Evolutionary conservation across 1,140 invertebrate genomes (phyloP).

Genomic region (Drosophila nebulosa): DNA sequence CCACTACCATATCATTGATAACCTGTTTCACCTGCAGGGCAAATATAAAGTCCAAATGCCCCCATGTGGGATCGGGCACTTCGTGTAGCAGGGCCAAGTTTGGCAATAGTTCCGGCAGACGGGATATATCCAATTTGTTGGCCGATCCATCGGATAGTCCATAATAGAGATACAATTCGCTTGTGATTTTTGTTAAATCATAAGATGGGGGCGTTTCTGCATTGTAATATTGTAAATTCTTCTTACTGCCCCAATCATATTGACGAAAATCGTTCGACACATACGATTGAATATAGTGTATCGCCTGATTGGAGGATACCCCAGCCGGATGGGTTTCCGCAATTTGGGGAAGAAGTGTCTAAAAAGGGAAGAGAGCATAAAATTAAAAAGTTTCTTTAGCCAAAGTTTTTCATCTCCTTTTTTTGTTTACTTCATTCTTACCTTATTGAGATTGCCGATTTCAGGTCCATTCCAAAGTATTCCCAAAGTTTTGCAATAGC

Average conservation of each 20-base stretch:
- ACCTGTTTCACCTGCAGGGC: slow-evolving; percentile 81
- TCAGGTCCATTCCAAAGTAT: slow-evolving; percentile 54
- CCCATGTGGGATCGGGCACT: slow-evolving; percentile 81
- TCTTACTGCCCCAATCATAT: slow-evolving; percentile 81
- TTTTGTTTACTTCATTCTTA: neutral
- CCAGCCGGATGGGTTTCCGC: slow-evolving; percentile 80
- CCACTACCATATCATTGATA: slow-evolving; percentile 81
- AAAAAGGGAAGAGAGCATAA: neutral
- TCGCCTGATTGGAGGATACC: slow-evolving; percentile 81
- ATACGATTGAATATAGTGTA: slow-evolving; percentile 82
- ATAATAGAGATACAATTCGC: slow-evolving; percentile 84
- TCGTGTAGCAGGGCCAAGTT: slow-evolving; percentile 79
- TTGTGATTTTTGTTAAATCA: slow-evolving; percentile 83
- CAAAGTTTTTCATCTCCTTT: too few relatives aligned
- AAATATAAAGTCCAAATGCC: slow-evolving; percentile 83
- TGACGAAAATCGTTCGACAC: slow-evolving; percentile 65
- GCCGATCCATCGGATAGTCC: slow-evolving; percentile 84
- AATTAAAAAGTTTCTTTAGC: too few relatives aligned
- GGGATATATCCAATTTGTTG: slow-evolving; percentile 81
- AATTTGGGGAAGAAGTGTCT: slow-evolving; percentile 63
- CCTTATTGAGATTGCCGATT: slow-evolving; percentile 56
- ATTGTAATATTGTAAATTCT: slow-evolving; percentile 81
- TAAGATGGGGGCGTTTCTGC: slow-evolving; percentile 82
- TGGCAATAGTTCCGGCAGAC: slow-evolving; percentile 76
- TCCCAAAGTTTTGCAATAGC: slow-evolving; percentile 58